These are phyloP conservation scores for Lasioglossum albipes DNA, from an alignment of 1,140 invertebrate species.

Conservation along the genomic window DNA sequence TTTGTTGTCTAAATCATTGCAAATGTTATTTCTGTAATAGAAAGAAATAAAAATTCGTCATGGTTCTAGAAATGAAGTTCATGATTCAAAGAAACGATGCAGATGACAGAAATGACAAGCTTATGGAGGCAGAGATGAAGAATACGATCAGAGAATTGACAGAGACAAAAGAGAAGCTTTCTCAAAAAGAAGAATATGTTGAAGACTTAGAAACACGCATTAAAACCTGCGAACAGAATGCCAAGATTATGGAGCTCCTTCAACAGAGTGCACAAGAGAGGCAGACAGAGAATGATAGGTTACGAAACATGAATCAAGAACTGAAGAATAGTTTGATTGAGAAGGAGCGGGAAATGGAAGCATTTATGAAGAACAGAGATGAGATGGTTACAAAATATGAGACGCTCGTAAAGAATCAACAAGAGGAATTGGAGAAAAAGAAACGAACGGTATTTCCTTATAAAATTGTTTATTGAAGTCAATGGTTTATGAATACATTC, in stretches of 20 bases:
- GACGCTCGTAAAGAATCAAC: constrained; percentile 60
- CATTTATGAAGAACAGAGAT: constrained; percentile 70
- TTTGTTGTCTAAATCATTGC: neutral
- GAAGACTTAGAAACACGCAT: constrained; percentile 48
- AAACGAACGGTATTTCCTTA: constrained; percentile 57
- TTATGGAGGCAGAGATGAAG: constrained; percentile 68
- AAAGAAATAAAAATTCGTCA: neutral
- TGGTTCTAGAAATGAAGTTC: constrained; percentile 48
- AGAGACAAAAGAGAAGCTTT: constrained; percentile 46
- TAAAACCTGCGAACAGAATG: constrained; percentile 46
- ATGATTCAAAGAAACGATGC: neutral
- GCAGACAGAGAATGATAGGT: constrained; percentile 56
- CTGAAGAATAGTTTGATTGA: constrained; percentile 54
- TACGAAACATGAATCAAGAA: constrained; percentile 58
- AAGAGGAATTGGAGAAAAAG: constrained; percentile 63
- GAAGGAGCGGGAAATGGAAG: constrained; percentile 68
- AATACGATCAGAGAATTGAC: constrained; percentile 57
- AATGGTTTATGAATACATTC: neutral
- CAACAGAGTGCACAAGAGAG: constrained; percentile 58
- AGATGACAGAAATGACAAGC: constrained; percentile 37
- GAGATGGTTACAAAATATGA: constrained; percentile 69
- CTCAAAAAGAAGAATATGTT: constrained; percentile 44
- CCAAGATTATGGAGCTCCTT: constrained; percentile 53
- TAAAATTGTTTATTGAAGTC: constrained; percentile 9
- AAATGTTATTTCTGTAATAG: neutral